phyloP scores from a whole-genome alignment of 2,888 invertebrate genomes.

The Ophion slaviceki region DNA sequence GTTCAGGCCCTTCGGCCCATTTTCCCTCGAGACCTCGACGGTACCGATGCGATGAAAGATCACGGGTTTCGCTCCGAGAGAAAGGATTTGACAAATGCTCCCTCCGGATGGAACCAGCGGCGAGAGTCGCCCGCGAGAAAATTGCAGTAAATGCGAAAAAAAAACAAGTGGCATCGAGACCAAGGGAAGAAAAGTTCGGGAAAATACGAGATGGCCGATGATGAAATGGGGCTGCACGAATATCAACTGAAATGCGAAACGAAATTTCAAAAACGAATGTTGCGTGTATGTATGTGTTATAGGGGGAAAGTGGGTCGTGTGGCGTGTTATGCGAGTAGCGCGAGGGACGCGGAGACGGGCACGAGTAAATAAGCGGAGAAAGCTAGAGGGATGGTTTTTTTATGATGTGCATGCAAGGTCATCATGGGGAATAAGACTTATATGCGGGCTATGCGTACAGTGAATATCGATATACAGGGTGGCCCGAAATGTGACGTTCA shows the following conservation, averaged over 20 bases:
- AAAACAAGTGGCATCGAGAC: conserved; percentile 22
- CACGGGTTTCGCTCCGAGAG: conserved; percentile 34
- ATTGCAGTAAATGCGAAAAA: conserved; percentile 45
- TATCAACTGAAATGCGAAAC: conserved; percentile 16
- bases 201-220: neutral
- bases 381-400: conserved; percentile 21
- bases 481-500: too few relatives aligned
- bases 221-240: neutral
- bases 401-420: conserved; percentile 7
- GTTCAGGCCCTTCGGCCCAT: neutral
- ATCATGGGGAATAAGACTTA: too few relatives aligned
- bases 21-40: conserved; percentile 27
- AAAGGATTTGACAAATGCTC: conserved; percentile 59
- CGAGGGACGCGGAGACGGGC: neutral
- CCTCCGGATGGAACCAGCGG: conserved; percentile 19
- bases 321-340: conserved; percentile 12
- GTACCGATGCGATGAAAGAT: conserved; percentile 36
- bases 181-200: neutral
- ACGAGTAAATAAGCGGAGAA: neutral
- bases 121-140: conserved; percentile 1
- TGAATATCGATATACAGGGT: too few relatives aligned
- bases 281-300: conserved; percentile 17
- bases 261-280: conserved; percentile 36
- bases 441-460: too few relatives aligned
- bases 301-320: conserved; percentile 46